Evolutionary conservation across 1,140 invertebrate species (phyloP), one percentile per base, ranked within the genome.

Genomic region (Philotrypesis tridentata): DNA sequence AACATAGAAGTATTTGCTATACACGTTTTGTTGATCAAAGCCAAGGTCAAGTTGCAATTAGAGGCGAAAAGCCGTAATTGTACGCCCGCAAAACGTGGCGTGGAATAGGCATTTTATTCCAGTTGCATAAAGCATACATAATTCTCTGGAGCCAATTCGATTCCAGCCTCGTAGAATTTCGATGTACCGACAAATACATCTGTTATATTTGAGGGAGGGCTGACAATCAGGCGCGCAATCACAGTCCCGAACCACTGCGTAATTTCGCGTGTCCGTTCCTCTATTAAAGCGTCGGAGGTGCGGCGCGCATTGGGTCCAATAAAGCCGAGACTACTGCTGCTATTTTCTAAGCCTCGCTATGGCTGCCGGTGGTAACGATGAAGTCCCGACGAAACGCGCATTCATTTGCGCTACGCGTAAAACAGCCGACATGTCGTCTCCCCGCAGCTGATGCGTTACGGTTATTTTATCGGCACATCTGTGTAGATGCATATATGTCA

Each of bases 201-300:
- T 5, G 21, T 17, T n/a, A 55, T 55, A 55, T 55, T 55, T 17
- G 17, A 55, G 6, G 6, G 25, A 12, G 12, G 43, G 60, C 74
- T 76, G 60, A 29, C 74, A 76, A 76, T 76, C 60, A 63, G 74
- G 60, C 60, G 31, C 29, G 60, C 74, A 76, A 76, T 76, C 74
- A 76, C 55, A 3, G 27, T n/a, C 9, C n/a, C 21, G 14, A 74
- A 60, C 25, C 48, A 29, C 29, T 29, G 60, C 17, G 74, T 76
- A 65, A 76, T 76, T 76, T 63, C 60, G 21, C 27, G 60, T 37
- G 60, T 25, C n/a, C 60, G 60, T 11, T 60, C 4, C 14, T 55
- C 48, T 29, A 73, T 73, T 73, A 73, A 55, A 60, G 43, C 71
- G 67, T 70, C 67, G 29, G 29, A 65, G 61, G 61, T 17, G 61